Percentiles rank a stretch among this genome's conserved stretches.
phyloP scores from a whole-genome alignment of 2,888 invertebrate genomes.

The Lissocephala sabroskyi region DNA sequence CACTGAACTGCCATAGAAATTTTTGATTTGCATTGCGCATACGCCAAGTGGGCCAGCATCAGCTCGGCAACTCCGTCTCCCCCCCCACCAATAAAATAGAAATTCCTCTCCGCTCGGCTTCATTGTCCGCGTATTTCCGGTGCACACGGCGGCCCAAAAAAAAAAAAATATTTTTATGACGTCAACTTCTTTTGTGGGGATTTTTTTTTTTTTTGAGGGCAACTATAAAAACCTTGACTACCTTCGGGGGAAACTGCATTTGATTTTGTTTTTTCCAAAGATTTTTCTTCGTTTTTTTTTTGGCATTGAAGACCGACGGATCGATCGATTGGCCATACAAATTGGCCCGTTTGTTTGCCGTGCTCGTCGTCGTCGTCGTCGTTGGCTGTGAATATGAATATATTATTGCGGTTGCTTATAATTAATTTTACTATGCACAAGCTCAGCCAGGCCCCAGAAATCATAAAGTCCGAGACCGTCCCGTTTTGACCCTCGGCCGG shows the following conservation, averaged over 20 bases:
- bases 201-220: too few relatives aligned
- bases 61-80: too few relatives aligned
- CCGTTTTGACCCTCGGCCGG: neutral
- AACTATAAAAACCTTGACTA: too few relatives aligned
- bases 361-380: constrained; percentile 14
- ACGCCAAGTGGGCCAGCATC: too few relatives aligned
- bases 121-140: constrained; percentile 55
- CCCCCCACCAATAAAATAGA: too few relatives aligned
- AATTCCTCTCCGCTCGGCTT: neutral
- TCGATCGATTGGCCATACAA: constrained; percentile 33
- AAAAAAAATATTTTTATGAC: constrained; percentile 52
- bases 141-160: constrained; percentile 31
- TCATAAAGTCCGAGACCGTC: constrained; percentile 30
- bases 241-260: too few relatives aligned
- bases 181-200: too few relatives aligned
- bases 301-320: too few relatives aligned
- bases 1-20: too few relatives aligned
- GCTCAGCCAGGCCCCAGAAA: constrained; percentile 26
- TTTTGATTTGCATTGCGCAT: too few relatives aligned
- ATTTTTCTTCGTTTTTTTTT: too few relatives aligned
- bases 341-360: constrained; percentile 45
- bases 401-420: constrained; percentile 45
- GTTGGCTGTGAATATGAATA: constrained; percentile 11
- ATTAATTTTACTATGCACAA: constrained; percentile 51
- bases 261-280: too few relatives aligned